Base-by-base conservation (phyloP, 2,888 invertebrate genomes). In the Tinea trinotella region DNA sequence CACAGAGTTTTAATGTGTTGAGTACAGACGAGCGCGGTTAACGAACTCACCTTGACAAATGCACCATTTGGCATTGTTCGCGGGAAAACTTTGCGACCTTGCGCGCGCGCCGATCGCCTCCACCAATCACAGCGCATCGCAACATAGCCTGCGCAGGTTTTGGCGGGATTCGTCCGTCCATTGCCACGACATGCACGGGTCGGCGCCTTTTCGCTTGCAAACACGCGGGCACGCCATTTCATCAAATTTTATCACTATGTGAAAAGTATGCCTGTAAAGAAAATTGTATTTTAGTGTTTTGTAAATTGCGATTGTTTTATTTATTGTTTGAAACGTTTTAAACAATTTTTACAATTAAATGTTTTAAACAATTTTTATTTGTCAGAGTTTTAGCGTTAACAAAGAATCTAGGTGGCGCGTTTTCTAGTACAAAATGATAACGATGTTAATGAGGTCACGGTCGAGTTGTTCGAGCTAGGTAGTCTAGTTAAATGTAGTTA, bases 11-110 rank as follows among this genome's bases (percentile, higher is more conserved):
- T n/a, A n/a, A n/a, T n/a, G n/a, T n/a, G n/a, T n/a, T n/a, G 30
- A 30, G 30, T 10, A 7, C 1, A 30, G 9, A 30, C 82, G 82
- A 74, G 81, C 76, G 70, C 83, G 84, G 84, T 83, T 84, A 84
- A 83, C 85, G 85, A 83, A 83, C 84, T 85, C 80, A 83, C 85
- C 85, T 85, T 85, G 85, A 85, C 85, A 84, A 84, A 85, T 85
- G 85, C 85, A 85, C 83, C 84, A 85, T 85, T 85, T 83, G 85
- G 85, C 85, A 84, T 85, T 85, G 85, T 85, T 85, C 81, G 84
- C 83, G 84, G 84, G 84, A 83, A 84, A 85, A 85, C 82, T 81
- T 78, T 77, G 82, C 84, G 82, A 83, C 83, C 83, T 82, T 81
- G 76, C 75, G 78, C 73, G 79, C 80, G 73, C 74, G 69, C 71